Percentiles rank a stretch among this genome's conserved stretches.
phyloP scores from a whole-genome alignment of 1,140 invertebrate species.

The Ceratosolen solmsi region DNA sequence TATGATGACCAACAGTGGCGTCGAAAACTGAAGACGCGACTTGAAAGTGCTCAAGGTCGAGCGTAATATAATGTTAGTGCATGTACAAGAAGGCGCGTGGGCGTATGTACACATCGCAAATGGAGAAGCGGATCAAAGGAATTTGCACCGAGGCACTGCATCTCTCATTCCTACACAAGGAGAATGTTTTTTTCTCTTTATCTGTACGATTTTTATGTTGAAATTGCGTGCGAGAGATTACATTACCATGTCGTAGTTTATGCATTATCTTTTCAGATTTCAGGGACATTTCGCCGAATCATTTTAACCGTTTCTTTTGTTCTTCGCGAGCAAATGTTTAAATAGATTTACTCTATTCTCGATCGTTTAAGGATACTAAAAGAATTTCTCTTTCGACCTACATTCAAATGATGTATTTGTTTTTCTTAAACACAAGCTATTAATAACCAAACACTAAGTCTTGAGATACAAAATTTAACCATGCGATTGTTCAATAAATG shows the following conservation, averaged over 20 bases:
- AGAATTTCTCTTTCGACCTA: conserved; percentile 20
- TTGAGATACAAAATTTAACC: background rate
- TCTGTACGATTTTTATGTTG: background rate
- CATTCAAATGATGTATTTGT: background rate
- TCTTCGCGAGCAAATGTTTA: background rate
- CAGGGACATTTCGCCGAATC: background rate
- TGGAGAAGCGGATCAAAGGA: conserved; percentile 38
- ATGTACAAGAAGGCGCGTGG: background rate
- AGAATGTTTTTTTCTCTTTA: conserved; percentile 2
- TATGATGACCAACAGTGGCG: no score
- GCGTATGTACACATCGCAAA: conserved; percentile 27
- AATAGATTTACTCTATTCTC: background rate
- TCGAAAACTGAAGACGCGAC: background rate
- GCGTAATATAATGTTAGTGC: background rate
- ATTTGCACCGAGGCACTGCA: conserved; percentile 18
- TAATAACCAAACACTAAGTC: background rate
- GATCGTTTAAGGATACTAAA: background rate
- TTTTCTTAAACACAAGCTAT: conserved; percentile 1
- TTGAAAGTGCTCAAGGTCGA: conserved; percentile 31
- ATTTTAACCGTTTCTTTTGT: background rate
- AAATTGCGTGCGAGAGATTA: background rate
- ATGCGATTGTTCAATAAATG: background rate
- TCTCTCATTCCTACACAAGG: background rate
- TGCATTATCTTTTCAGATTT: background rate
- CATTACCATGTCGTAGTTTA: background rate